Conservation (phyloP, 2,797 vertebrate species). For the Echeneis naucrates region DNA sequence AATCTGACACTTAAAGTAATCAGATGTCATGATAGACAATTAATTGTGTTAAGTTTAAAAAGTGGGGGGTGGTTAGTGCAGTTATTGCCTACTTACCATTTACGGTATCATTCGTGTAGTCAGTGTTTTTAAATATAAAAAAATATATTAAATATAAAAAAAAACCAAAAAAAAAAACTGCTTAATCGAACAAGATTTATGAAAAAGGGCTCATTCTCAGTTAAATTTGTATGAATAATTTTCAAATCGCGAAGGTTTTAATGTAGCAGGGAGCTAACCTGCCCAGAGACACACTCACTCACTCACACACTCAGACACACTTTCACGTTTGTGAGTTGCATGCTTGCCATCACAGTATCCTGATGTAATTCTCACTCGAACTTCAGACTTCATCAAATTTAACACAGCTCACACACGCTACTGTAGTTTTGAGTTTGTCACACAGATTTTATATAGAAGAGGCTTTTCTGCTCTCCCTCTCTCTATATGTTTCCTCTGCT, state of each 20-base stretch:
- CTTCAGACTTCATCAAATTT: neutral
- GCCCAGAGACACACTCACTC: too few relatives aligned
- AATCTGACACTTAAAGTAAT: too few relatives aligned
- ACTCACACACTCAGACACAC: too few relatives aligned
- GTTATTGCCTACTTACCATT: slow-evolving; percentile 64
- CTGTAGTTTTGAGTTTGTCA: neutral
- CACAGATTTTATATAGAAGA: slow-evolving; percentile 13
- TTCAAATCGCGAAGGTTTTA: neutral
- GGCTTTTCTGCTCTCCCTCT: slow-evolving; percentile 7
- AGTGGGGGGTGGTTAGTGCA: slow-evolving; percentile 38
- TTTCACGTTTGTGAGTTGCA: too few relatives aligned
- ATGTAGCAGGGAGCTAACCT: too few relatives aligned
- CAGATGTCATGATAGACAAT: slow-evolving; percentile 36
- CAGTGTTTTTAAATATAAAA: slow-evolving; percentile 21
- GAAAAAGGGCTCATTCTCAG: slow-evolving; percentile 12
- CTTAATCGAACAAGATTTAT: slow-evolving; percentile 24
- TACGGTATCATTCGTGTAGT: slow-evolving; percentile 56
- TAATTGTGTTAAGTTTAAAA: slow-evolving; percentile 38
- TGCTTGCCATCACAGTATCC: too few relatives aligned
- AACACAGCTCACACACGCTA: neutral
- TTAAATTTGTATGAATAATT: slow-evolving; percentile 4
- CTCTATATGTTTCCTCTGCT: neutral
- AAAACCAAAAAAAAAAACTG: too few relatives aligned
- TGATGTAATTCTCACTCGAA: neutral
- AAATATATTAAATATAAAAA: too few relatives aligned